Base-by-base conservation (phyloP, 23 tunicate species). In the Pegea sp. region DNA sequence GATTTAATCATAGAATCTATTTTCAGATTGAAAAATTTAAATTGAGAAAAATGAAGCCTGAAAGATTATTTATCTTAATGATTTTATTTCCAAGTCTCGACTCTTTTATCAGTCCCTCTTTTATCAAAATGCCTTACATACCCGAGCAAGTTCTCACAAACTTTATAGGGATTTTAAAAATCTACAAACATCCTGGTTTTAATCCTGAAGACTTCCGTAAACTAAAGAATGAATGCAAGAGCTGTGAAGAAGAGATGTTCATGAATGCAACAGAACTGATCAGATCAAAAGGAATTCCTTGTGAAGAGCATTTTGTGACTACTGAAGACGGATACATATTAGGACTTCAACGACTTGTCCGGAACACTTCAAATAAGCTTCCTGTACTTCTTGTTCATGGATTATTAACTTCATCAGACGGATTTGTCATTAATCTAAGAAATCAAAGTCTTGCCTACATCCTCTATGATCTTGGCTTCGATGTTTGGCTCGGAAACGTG, bases 401-500 rank as follows among this genome's bases (percentile, higher is more conserved):
- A 3, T 53, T 80, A 52, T 34, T 80, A 56, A 66, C 70, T 32
- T 80, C 93, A 4, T 80, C 76, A 11, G 93, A 80, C 38, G 66
- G 74, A 44, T 80, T 61, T 54, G 48, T 80, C 0, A 80, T 71
- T 33, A 80, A 80, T 56, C 48, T 80, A 0, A 29, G 69, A 0
- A 72, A 80, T 53, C 80, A 80, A 61, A 80, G 93, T 34, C 52
- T 80, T 24, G 93, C 93, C 0, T 80, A 57, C 53, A 80, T 80
- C 26, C 70, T 80, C 0, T 62, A 67, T 34, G 63, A 71, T 33
- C 43, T 28, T 6, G 93, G 93, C 3, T 80, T 44, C 66, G 93
- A 80, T 65, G 93, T 80, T 24, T 80, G 93, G 93, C 69, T 80
- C 0, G 93, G 93, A 2, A 80, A 80, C 56, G 74, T 80, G 23